These are phyloP conservation scores for Melipona bicolor DNA, from an alignment of 2,888 invertebrate genomes.

Conservation along the genomic window DNA sequence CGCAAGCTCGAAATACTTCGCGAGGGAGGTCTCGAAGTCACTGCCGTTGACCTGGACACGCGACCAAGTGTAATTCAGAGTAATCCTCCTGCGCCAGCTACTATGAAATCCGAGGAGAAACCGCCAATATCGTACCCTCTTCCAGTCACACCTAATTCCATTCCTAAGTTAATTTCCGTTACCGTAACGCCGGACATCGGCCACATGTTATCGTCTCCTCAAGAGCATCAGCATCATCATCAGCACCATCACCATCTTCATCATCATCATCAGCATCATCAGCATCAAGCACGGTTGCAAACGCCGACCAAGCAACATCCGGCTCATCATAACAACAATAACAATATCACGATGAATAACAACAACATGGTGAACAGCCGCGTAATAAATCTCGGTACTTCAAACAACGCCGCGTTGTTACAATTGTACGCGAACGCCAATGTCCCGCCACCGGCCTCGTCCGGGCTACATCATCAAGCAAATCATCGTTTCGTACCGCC, in stretches of 20 bases:
- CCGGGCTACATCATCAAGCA: slow-evolving; percentile 50
- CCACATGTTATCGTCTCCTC: slow-evolving; percentile 82
- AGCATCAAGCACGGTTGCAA: slow-evolving; percentile 52
- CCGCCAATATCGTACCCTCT: slow-evolving; percentile 66
- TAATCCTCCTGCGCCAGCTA: slow-evolving; percentile 80
- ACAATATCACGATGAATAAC: slow-evolving; percentile 59
- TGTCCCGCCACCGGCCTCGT: slow-evolving; percentile 58
- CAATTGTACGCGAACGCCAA: slow-evolving; percentile 80
- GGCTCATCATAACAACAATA: slow-evolving; percentile 68
- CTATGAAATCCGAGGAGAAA: slow-evolving; percentile 81
- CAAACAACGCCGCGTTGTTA: slow-evolving; percentile 76
- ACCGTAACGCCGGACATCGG: slow-evolving; percentile 85
- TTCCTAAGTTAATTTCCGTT: slow-evolving; percentile 83
- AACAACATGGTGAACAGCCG: slow-evolving; percentile 74
- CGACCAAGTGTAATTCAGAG: slow-evolving; percentile 85
- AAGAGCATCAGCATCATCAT: slow-evolving; percentile 67
- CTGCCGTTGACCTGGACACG: slow-evolving; percentile 86
- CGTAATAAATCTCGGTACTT: slow-evolving; percentile 79
- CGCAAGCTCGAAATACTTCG: slow-evolving; percentile 91
- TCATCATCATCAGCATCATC: slow-evolving; percentile 44
- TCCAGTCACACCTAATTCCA: slow-evolving; percentile 75
- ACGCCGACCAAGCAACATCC: slow-evolving; percentile 52
- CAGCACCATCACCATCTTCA: slow-evolving; percentile 17
- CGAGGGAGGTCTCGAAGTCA: slow-evolving; percentile 91
- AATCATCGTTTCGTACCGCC: slow-evolving; percentile 77